Percentiles rank a stretch among this genome's conserved stretches.
Evolutionary conservation across 2,888 invertebrate species (phyloP).

Genomic region (Corythucha ciliata): DNA sequence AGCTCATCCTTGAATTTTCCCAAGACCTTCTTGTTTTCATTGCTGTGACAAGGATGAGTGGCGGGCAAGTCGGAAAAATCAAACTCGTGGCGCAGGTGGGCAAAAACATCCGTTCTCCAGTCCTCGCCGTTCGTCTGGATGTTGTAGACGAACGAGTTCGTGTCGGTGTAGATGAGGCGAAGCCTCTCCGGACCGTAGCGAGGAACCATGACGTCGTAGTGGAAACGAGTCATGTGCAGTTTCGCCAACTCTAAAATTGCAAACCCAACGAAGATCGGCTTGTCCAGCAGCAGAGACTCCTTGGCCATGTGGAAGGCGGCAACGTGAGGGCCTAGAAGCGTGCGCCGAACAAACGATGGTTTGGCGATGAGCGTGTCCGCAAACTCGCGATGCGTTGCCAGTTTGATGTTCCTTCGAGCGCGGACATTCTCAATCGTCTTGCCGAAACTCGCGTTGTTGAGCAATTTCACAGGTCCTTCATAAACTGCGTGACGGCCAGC

Average conservation of each 20-base stretch:
- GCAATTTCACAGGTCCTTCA: conserved; percentile 41
- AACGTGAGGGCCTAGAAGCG: conserved; percentile 14
- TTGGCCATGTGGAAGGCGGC: conserved; percentile 16
- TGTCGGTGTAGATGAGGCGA: conserved; percentile 19
- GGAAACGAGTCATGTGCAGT: conserved; percentile 13
- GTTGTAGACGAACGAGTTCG: conserved; percentile 17
- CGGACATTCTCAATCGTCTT: conserved; percentile 38
- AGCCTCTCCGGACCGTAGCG: conserved; percentile 5
- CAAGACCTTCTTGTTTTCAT: conserved; percentile 34
- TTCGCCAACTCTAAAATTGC: conserved; percentile 20
- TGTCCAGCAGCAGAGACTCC: conserved; percentile 17
- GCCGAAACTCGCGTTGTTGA: conserved; percentile 41
- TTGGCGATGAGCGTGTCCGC: conserved; percentile 8
- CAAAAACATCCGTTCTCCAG: conserved; percentile 5
- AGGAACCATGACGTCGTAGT: conserved; percentile 14
- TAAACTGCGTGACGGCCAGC: conserved; percentile 38
- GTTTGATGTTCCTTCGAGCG: conserved; percentile 17
- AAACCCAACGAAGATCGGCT: conserved; percentile 22
- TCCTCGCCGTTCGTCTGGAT: conserved; percentile 12
- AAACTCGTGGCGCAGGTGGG: conserved; percentile 30
- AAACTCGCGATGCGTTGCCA: conserved; percentile 10
- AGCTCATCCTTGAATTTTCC: conserved; percentile 40
- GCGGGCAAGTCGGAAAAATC: conserved; percentile 36
- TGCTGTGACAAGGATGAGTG: conserved; percentile 16
- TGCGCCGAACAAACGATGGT: conserved; percentile 19